phyloP scores from a whole-genome alignment of 1,140 invertebrate species.

The Drosophila asahinai region DNA sequence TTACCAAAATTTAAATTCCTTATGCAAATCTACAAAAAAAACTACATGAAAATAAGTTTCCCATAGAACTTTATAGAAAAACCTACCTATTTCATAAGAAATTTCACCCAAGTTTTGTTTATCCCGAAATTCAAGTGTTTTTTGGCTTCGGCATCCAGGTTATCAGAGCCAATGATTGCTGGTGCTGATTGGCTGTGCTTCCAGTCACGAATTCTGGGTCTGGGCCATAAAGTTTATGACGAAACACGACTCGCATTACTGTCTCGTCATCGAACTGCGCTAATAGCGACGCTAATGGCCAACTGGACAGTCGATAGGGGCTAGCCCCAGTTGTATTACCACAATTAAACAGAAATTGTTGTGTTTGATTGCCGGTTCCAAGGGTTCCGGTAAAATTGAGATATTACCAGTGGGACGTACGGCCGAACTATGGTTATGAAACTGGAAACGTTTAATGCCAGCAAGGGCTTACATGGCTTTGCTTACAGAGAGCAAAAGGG shows the following conservation, averaged over 20 bases:
- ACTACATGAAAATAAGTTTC: too few species aligned
- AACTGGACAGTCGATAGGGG: slow-evolving; percentile 33
- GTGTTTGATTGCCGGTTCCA: slow-evolving; percentile 17
- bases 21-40: too few species aligned
- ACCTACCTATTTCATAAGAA: slow-evolving; percentile 7
- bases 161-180: slow-evolving; percentile 9
- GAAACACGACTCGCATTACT: slow-evolving; percentile 41
- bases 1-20: neutral
- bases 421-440: neutral
- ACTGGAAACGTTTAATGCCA: neutral
- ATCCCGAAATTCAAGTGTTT: slow-evolving; percentile 10
- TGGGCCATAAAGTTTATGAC: slow-evolving; percentile 41
- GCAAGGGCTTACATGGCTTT: neutral
- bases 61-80: slow-evolving; percentile 2
- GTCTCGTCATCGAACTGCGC: slow-evolving; percentile 52
- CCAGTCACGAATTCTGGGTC: slow-evolving; percentile 40
- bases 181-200: slow-evolving; percentile 6
- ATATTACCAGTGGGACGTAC: slow-evolving; percentile 17
- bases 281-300: slow-evolving; percentile 51
- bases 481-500: too few species aligned
- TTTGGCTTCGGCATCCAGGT: neutral
- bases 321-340: slow-evolving; percentile 26
- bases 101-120: neutral
- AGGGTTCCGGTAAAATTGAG: slow-evolving; percentile 23
- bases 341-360: slow-evolving; percentile 35